phyloP scores from a whole-genome alignment of 2,113 vertebrate genomes.

The Tamias sibiricus region DNA sequence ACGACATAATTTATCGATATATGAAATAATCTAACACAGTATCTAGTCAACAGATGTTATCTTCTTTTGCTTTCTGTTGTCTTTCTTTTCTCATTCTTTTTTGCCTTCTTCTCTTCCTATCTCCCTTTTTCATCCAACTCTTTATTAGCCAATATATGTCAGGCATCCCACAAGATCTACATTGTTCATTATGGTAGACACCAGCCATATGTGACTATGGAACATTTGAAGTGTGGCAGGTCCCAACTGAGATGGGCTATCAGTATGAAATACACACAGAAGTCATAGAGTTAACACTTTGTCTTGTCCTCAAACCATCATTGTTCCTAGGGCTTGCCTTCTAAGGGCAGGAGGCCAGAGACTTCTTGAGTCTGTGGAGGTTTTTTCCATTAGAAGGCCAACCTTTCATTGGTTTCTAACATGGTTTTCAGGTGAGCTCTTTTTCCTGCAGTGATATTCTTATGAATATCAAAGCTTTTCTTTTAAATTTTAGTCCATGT shows the following conservation, averaged over 20 bases:
- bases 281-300: background rate
- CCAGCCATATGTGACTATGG: background rate
- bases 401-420: background rate
- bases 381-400: background rate
- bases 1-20: background rate
- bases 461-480: background rate
- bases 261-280: background rate
- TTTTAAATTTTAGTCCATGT: background rate
- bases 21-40: background rate
- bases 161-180: background rate
- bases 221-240: background rate
- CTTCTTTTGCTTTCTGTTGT: background rate
- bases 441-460: background rate
- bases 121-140: background rate
- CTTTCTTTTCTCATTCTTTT: background rate
- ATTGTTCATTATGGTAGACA: background rate
- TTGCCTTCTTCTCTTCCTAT: background rate
- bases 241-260: background rate
- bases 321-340: background rate
- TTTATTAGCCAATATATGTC: background rate
- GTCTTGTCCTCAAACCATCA: background rate
- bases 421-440: background rate
- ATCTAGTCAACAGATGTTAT: background rate
- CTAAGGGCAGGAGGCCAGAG: background rate
- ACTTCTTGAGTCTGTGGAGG: background rate